phyloP scores from a whole-genome alignment of 2,113 vertebrate species.

The Corythornis madagascariensis region DNA sequence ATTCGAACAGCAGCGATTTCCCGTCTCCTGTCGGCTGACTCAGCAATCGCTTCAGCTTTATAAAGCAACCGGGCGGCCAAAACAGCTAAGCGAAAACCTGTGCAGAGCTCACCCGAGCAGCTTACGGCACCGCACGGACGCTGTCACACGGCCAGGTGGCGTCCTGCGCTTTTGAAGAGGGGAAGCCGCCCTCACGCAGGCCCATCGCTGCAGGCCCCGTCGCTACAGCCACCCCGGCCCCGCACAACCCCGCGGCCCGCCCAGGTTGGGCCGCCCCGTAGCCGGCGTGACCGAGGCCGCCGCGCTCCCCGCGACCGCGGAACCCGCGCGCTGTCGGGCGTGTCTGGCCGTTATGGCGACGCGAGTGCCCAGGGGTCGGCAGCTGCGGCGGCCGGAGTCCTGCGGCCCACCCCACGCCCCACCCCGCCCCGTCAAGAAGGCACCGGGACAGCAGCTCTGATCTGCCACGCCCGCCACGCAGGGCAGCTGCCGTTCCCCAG shows the following conservation, averaged over 20 bases:
- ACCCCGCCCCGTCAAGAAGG: too few species aligned
- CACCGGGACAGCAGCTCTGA: neutral
- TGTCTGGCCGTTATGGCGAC: too few species aligned
- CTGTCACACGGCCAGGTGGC: accelerated
- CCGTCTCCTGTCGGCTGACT: neutral
- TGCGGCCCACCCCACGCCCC: too few species aligned
- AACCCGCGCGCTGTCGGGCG: neutral
- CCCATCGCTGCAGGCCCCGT: too few species aligned
- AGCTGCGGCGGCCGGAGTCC: too few species aligned
- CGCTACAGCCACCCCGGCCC: accelerated
- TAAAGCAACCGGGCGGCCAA: accelerated
- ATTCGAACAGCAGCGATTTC: neutral
- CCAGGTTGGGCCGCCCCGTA: neutral
- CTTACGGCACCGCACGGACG: accelerated
- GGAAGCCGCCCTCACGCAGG: accelerated
- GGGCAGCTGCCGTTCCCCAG: neutral
- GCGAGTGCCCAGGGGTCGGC: neutral
- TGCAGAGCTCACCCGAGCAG: neutral
- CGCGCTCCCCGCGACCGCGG: neutral
- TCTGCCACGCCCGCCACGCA: neutral
- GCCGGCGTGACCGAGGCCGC: too few species aligned
- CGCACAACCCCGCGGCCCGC: too few species aligned
- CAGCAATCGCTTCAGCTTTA: neutral
- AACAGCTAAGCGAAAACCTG: accelerated
- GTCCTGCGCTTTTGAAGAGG: accelerated